These are phyloP conservation scores for Porites divaricata DNA, from an alignment of 92 coral and sea anemone genomes.

Conservation along the genomic window DNA sequence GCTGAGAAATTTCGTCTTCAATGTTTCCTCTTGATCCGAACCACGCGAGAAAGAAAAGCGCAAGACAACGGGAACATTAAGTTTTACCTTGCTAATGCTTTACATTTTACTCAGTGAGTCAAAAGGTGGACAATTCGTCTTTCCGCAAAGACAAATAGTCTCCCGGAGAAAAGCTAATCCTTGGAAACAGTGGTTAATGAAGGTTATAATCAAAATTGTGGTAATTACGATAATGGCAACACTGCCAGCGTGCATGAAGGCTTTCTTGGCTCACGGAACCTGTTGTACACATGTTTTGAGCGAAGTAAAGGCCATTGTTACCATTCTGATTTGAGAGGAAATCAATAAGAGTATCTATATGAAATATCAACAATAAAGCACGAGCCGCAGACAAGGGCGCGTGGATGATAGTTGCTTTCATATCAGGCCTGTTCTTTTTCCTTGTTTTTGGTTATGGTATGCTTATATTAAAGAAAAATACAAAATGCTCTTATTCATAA, in stretches of 20 bases:
- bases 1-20: not conserved
- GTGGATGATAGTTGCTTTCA: not conserved
- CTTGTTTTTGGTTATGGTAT: not conserved
- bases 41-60: not conserved
- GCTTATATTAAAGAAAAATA: no score
- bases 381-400: conserved; percentile 19
- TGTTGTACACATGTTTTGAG: conserved; percentile 39
- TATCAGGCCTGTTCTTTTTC: not conserved
- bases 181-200: conserved; percentile 7
- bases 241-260: conserved; percentile 2
- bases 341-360: conserved; percentile 13
- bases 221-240: conserved; percentile 18
- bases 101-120: not conserved
- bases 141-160: conserved; percentile 16
- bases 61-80: not conserved
- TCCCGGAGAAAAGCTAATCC: conserved; percentile 12
- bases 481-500: no score
- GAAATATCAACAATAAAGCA: conserved; percentile 31
- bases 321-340: conserved; percentile 2
- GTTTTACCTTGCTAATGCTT: not conserved
- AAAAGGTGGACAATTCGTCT: not conserved
- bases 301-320: conserved; percentile 20
- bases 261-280: conserved; percentile 25
- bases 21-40: not conserved
- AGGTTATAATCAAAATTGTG: conserved; percentile 20